phyloP scores from a whole-genome alignment of 2,888 invertebrate species.

The Nasonovia ribisnigri region DNA sequence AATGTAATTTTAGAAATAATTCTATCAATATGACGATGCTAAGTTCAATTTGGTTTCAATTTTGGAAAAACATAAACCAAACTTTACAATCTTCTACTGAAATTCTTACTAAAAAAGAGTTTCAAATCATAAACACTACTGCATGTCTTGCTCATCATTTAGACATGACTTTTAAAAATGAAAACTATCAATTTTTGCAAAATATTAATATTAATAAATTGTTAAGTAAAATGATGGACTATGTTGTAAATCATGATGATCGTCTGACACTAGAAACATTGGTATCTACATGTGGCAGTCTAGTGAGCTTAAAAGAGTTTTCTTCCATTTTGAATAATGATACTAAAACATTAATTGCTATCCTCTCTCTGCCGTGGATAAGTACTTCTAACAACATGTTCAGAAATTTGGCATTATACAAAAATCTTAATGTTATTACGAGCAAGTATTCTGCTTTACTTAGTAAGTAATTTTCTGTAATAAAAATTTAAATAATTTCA shows the following conservation, averaged over 20 bases:
- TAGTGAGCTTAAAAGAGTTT: constrained; percentile 45
- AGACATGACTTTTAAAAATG: constrained; percentile 28
- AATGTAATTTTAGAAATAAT: constrained; percentile 29
- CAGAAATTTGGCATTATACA: constrained; percentile 30
- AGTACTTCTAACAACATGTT: constrained; percentile 20
- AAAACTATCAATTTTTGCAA: constrained; percentile 34
- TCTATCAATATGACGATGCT: neutral
- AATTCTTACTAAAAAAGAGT: constrained; percentile 38
- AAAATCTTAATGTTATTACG: constrained; percentile 34
- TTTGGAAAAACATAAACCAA: constrained; percentile 33
- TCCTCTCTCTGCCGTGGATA: constrained; percentile 53
- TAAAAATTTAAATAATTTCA: neutral
- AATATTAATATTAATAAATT: constrained; percentile 37
- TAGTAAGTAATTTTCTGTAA: constrained; percentile 23
- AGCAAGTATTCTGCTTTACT: constrained; percentile 38
- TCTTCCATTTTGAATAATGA: constrained; percentile 24
- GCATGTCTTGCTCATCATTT: constrained; percentile 37
- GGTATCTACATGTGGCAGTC: constrained; percentile 37
- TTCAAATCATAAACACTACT: constrained; percentile 37
- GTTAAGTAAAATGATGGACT: constrained; percentile 41
- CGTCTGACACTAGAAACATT: constrained; percentile 26
- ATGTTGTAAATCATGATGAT: constrained; percentile 38
- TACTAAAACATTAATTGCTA: constrained; percentile 46
- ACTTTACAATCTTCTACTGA: constrained; percentile 27
- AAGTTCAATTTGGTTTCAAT: constrained; percentile 49